Percentiles rank a stretch among this genome's conserved stretches.
Conservation (phyloP, 2,888 invertebrate genomes). For the Pyrrhia umbra region DNA sequence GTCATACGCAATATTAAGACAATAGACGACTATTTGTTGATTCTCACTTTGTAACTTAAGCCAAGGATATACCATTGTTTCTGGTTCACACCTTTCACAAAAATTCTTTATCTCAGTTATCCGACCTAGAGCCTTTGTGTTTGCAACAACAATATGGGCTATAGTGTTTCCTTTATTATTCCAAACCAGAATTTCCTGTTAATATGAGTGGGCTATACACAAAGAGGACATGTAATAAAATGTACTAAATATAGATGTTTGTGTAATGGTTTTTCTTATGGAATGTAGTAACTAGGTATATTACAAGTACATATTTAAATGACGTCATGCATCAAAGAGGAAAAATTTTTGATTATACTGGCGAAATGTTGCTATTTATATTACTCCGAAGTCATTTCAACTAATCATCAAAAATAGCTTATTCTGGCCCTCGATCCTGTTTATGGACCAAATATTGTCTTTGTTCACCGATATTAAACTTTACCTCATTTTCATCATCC, state of each 20-base stretch:
- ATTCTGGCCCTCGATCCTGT: too few species aligned
- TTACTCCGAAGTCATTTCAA: too few species aligned
- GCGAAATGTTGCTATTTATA: too few species aligned
- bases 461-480: too few species aligned
- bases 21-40: constrained; percentile 39
- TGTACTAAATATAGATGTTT: constrained; percentile 33
- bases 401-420: too few species aligned
- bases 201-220: constrained; percentile 43
- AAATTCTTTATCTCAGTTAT: constrained; percentile 55
- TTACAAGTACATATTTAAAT: neutral
- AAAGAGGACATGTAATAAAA: constrained; percentile 30
- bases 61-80: constrained; percentile 53
- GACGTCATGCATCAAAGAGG: neutral
- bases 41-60: constrained; percentile 40
- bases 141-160: constrained; percentile 44
- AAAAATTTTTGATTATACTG: neutral
- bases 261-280: constrained; percentile 9
- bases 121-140: constrained; percentile 45
- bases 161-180: constrained; percentile 59
- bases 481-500: too few species aligned
- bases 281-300: neutral
- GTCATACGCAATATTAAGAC: constrained; percentile 22
- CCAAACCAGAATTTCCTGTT: constrained; percentile 60
- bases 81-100: constrained; percentile 59
- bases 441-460: too few species aligned